Percentiles rank a stretch among this genome's conserved stretches.
Conservation (phyloP, 2,113 vertebrate species). For the Vulpes lagopus region DNA sequence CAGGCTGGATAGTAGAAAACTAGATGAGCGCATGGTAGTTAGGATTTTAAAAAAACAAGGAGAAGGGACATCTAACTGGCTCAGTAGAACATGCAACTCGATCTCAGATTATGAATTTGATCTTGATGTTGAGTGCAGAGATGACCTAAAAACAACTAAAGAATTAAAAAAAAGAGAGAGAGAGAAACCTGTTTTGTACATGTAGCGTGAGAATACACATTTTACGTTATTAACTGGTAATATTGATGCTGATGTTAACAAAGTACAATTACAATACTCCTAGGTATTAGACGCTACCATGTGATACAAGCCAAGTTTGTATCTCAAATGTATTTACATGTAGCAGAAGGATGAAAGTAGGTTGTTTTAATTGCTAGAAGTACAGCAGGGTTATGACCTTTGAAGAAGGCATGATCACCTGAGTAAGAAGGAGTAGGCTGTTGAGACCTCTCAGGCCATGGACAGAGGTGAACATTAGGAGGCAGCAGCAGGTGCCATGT, state of each 20-base stretch:
- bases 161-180: too few relatives aligned
- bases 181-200: background rate
- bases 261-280: accelerated
- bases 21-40: background rate
- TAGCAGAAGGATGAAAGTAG: too few relatives aligned
- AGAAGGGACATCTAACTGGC: too few relatives aligned
- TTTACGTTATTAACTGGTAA: accelerated
- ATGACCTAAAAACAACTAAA: too few relatives aligned
- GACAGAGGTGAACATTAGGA: background rate
- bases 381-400: background rate
- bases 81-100: background rate
- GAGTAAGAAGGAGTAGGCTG: background rate
- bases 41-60: background rate
- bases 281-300: too few relatives aligned
- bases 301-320: background rate
- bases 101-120: background rate
- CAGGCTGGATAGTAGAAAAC: background rate
- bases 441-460: accelerated
- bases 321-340: background rate
- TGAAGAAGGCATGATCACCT: accelerated
- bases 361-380: background rate
- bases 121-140: too few relatives aligned
- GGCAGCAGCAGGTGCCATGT: background rate
- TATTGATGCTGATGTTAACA: accelerated
- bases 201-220: accelerated